Conservation (phyloP, 2,888 invertebrate species). For the Xanthorhoe spadicearia region DNA sequence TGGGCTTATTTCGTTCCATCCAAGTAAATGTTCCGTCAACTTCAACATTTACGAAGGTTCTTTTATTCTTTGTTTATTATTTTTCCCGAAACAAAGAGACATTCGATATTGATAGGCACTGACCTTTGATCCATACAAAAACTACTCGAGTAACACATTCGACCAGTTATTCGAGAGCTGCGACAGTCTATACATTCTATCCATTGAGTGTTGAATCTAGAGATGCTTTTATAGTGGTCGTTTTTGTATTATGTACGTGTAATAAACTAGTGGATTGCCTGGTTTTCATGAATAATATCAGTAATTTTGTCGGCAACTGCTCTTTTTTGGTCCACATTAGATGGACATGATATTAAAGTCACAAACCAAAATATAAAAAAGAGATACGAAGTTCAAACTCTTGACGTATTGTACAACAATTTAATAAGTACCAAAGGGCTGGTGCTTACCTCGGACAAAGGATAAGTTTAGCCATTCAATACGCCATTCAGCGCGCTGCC, state of each 20-base stretch:
- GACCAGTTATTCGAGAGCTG: slow-evolving; percentile 24
- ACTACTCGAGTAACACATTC: slow-evolving; percentile 29
- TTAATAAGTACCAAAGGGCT: too few relatives aligned
- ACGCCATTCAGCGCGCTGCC: too few relatives aligned
- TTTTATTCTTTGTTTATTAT: slow-evolving; percentile 27
- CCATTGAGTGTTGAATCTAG: not conserved
- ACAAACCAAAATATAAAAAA: not conserved
- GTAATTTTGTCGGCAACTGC: not conserved
- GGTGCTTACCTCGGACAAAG: too few relatives aligned
- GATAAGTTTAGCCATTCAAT: too few relatives aligned
- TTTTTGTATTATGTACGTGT: slow-evolving; percentile 22
- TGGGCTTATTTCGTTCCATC: slow-evolving; percentile 3
- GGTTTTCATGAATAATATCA: slow-evolving; percentile 23
- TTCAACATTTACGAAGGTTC: slow-evolving; percentile 9
- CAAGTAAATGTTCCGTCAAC: slow-evolving; percentile 12
- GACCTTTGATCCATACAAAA: slow-evolving; percentile 35
- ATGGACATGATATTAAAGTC: not conserved
- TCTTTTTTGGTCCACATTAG: not conserved
- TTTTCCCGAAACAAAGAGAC: slow-evolving; percentile 30
- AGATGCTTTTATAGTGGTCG: slow-evolving; percentile 19
- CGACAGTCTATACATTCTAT: not conserved
- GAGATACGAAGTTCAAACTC: too few relatives aligned
- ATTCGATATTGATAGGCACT: slow-evolving; percentile 35
- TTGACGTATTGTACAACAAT: too few relatives aligned
- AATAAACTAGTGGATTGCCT: slow-evolving; percentile 20